Base-by-base conservation (phyloP, 2,113 vertebrate species). In the Lophura nycthemera region DNA sequence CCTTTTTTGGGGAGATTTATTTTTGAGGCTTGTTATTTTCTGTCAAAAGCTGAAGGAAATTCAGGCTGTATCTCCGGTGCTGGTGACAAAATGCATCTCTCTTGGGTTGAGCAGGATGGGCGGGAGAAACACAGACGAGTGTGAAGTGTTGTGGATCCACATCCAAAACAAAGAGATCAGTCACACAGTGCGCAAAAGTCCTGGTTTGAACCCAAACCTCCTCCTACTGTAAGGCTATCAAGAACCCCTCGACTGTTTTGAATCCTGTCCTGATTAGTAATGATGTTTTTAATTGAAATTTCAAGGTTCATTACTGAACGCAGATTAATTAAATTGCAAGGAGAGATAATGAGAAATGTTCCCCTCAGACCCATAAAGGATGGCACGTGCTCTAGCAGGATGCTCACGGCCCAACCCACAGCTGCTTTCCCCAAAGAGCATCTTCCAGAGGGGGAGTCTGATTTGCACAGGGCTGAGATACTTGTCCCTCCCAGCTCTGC, bases 281-380 rank as follows among this genome's bases (percentile, higher is more conserved):
- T 90, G 92, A 94, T 97, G 97, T 94, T 97, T 96, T 98, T 97
- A 97, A 98, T 98, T 96, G 97, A 96, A 97, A 97, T 96, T 97
- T 97, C 97, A 97, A 96, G 97, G 97, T 97, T 98, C 97, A 97
- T 98, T 98, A 98, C 92, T 97, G 97, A 96, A 95, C 56, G 75
- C 83, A 96, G 96, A 97, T 98, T 98, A 97, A 97, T 97, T 97
- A 98, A 98, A 97, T 97, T 64, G 97, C 73, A 19, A 92, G 87
- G 78, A 80, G 90, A 97, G 92, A 96, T 97, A 97, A 97, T 97
- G 97, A 94, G 97, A 83, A 96, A 84, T 2, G 90, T 66, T 96
- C 97, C 97, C 97, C 45, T 70, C 2, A 93, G 97, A 97, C 74
- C 42, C 91, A 86, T 86, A 63, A 87, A 60, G 34, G 82, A 92